These are phyloP conservation scores for Peromyscus eremicus DNA, from an alignment of 2,797 vertebrate genomes.

Conservation along the genomic window DNA sequence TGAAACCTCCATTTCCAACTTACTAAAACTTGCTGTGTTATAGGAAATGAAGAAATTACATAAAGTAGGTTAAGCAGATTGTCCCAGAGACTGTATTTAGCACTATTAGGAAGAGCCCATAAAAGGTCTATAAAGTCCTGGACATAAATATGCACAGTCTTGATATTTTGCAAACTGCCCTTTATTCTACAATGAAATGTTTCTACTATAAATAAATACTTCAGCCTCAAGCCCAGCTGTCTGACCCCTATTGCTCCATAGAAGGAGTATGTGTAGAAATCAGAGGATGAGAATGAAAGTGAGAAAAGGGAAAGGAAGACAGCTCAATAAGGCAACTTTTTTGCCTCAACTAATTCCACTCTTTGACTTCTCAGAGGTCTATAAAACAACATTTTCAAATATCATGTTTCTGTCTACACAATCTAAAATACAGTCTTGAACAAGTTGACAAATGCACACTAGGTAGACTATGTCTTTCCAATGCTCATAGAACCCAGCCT, in stretches of 20 bases:
- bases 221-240: no score
- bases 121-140: neutral
- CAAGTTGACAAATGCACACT: neutral
- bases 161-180: neutral
- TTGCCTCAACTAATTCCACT: neutral
- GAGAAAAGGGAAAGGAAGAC: neutral
- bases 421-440: neutral
- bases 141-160: neutral
- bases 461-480: neutral
- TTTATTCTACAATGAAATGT: neutral
- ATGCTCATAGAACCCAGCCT: neutral
- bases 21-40: neutral
- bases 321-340: neutral
- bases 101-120: neutral
- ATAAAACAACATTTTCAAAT: neutral
- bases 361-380: neutral
- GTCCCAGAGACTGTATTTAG: neutral
- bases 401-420: neutral
- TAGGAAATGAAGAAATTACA: neutral
- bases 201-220: neutral
- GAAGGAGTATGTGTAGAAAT: neutral
- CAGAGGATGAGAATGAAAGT: neutral
- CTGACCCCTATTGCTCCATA: neutral
- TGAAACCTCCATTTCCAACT: neutral
- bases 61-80: neutral